phyloP scores from a whole-genome alignment of 2,888 invertebrate species.

The Alsophila aescularia region DNA sequence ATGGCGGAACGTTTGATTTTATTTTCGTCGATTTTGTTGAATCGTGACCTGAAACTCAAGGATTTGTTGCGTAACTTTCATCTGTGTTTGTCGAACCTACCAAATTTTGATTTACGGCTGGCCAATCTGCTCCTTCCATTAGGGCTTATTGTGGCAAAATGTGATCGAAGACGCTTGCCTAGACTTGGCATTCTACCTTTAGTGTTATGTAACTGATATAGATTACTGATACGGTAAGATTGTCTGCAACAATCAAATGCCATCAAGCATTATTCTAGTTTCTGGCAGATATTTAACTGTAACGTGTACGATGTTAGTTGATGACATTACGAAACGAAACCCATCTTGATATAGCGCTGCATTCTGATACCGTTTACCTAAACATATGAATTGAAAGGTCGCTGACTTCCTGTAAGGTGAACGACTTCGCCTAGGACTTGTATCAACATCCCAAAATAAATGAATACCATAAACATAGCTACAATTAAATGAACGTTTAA shows the following conservation, averaged over 20 bases:
- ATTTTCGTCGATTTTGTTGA: constrained; percentile 74
- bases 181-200: not conserved
- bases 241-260: not conserved
- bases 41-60: constrained; percentile 73
- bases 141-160: constrained; percentile 34
- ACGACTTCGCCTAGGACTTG: constrained; percentile 16
- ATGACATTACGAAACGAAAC: not conserved
- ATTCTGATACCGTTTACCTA: constrained; percentile 2
- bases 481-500: constrained; percentile 39
- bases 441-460: constrained; percentile 30
- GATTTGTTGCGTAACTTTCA: constrained; percentile 68
- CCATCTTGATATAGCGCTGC: not conserved
- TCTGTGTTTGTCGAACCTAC: constrained; percentile 57
- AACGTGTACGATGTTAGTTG: not conserved
- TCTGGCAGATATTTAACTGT: not conserved
- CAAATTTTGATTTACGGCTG: constrained; percentile 47
- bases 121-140: constrained; percentile 38
- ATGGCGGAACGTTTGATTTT: constrained; percentile 70
- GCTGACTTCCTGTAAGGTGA: constrained; percentile 19
- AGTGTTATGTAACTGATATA: not conserved
- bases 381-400: constrained; percentile 7
- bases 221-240: not conserved
- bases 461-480: constrained; percentile 36
- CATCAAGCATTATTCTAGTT: too few relatives aligned
- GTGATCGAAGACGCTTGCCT: constrained; percentile 10